Base-by-base conservation (phyloP, 1,140 invertebrate species). In the Saccostrea echinata region DNA sequence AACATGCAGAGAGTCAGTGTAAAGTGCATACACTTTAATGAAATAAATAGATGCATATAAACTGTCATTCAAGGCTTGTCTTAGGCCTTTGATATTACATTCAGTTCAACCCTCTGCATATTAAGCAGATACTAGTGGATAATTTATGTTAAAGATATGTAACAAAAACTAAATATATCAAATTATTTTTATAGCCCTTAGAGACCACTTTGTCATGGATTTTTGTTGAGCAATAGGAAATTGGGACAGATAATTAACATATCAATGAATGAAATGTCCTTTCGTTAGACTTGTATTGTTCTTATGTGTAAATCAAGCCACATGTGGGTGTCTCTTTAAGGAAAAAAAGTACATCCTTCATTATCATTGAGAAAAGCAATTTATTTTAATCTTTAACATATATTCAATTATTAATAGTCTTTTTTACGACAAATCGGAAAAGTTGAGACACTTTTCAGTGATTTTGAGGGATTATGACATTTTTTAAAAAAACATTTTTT, bases 141-240 rank as follows among this genome's bases (percentile, higher is more conserved):
- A 76, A 76, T 76, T 27, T 76, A 76, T 76, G 68, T 27, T 76
- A 76, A 76, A 30, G 68, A 30, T 76, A 76, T 76, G 68, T 76
- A 30, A 76, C 13, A 33, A 30, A 33, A 76, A 76, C 24, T 27
- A 71, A 27, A 76, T 13, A 18, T 76, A 30, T 76, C 68, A 30
- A 76, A 76, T 76, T 27, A 76, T 76, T 76, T 76, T 30, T 76
- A 33, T 30, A 33, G 13, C 68, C 12, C 11, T 30, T 16, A 76
- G 68, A 33, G 68, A 33, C 27, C 68, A 76, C 6, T 76, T 27
- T 30, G 24, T 76, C 27, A 27, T 76, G 68, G 68, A 11, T 76
- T 3, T 76, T 12, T 76, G 30, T 43, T 2, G 68, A 76, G 12
- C 30, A 30, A 30, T 76, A 27, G 68, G 18, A 24, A 76, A 30